Conservation (phyloP, 2,797 vertebrate genomes). For the Acanthornis magna region DNA sequence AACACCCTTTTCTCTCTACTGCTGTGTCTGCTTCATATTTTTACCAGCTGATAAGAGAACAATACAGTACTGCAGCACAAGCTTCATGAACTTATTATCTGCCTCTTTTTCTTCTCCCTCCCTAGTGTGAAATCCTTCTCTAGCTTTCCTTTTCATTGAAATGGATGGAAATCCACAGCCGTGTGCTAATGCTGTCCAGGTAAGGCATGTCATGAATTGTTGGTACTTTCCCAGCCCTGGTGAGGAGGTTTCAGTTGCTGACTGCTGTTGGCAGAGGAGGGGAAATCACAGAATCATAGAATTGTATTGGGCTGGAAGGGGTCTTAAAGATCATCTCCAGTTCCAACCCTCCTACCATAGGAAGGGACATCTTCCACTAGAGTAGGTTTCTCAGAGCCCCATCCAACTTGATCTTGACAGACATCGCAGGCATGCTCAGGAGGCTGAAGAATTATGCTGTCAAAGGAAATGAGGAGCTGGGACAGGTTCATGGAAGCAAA, state of each 20-base stretch:
- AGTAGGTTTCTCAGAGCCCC: background rate
- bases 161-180: background rate
- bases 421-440: rapidly evolving
- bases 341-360: background rate
- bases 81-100: background rate
- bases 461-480: background rate
- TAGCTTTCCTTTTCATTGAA: background rate
- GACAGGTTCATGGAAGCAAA: background rate
- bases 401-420: background rate
- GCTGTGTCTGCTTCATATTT: too few relatives aligned
- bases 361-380: background rate
- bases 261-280: background rate
- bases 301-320: background rate
- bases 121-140: background rate
- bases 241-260: background rate
- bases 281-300: background rate
- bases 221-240: background rate
- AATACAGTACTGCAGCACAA: background rate
- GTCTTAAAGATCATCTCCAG: background rate
- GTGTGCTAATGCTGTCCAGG: rapidly evolving
- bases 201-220: background rate
- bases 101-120: background rate
- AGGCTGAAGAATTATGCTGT: background rate
- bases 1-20: too few relatives aligned
- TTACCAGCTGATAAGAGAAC: too few relatives aligned